Conservation (phyloP, 2,113 vertebrate genomes). For the Forbesichthys agassizii region DNA sequence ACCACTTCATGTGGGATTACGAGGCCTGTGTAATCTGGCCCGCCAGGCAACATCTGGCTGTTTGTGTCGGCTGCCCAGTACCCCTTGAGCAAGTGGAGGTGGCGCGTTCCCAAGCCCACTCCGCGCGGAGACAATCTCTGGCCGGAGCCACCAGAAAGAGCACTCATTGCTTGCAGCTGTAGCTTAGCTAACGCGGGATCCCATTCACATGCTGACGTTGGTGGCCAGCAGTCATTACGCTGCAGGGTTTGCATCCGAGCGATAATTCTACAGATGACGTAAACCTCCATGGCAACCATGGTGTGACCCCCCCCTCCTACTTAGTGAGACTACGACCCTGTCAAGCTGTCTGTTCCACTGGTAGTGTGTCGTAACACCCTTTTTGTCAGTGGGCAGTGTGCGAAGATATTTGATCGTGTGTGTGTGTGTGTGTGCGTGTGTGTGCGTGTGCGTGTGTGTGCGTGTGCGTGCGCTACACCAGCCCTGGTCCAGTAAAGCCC, state of each 20-base stretch:
- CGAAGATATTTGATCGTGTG: slow-evolving; percentile 46
- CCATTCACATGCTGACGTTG: slow-evolving; percentile 3
- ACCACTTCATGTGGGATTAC: slow-evolving; percentile 19
- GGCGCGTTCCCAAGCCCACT: no score
- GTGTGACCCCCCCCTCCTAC: neutral
- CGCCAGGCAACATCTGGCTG: neutral
- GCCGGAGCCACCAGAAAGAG: neutral
- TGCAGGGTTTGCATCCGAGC: slow-evolving; percentile 45
- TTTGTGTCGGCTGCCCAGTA: slow-evolving; percentile 25
- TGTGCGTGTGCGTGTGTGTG: slow-evolving; percentile 7
- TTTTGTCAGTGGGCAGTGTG: slow-evolving; percentile 51
- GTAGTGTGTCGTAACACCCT: slow-evolving; percentile 25
- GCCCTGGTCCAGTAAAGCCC: slow-evolving; percentile 20
- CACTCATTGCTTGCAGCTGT: slow-evolving; percentile 60
- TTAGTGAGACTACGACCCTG: slow-evolving; percentile 33
- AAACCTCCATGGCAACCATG: slow-evolving; percentile 18
- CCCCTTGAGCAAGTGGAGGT: no score
- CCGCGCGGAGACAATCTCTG: no score
- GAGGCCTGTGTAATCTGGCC: neutral
- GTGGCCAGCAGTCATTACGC: slow-evolving; percentile 38
- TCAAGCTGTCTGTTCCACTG: slow-evolving; percentile 8
- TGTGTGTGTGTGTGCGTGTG: slow-evolving; percentile 6
- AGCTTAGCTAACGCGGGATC: slow-evolving; percentile 21
- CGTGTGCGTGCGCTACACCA: neutral
- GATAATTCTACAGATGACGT: slow-evolving; percentile 26